A percentile compares a stretch with the other conserved stretches of the same genome.
Evolutionary conservation across 2,113 vertebrate genomes (phyloP).

Genomic region (Halcyon malimbica): DNA sequence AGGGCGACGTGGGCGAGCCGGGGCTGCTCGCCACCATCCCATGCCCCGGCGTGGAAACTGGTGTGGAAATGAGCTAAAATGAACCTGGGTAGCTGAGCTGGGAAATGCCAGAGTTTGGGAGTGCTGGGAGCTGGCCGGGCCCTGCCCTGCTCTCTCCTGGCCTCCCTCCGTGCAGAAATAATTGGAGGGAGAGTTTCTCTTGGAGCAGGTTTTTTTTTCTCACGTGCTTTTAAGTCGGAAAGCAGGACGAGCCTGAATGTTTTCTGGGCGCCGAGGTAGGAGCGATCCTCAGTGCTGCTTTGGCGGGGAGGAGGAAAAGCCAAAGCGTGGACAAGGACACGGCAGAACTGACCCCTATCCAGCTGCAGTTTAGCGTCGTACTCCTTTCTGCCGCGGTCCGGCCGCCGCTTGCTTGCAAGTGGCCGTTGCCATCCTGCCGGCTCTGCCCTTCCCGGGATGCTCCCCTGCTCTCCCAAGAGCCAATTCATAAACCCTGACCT

Average conservation of each 20-base stretch:
- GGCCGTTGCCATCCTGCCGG: neutral
- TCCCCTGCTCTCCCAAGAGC: neutral
- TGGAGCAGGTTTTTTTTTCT: neutral
- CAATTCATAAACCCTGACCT: neutral
- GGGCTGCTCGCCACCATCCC: rapidly evolving
- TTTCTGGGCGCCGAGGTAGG: neutral
- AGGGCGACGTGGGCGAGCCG: neutral
- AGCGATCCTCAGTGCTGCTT: rapidly evolving
- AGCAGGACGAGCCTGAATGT: neutral
- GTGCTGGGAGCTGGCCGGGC: neutral
- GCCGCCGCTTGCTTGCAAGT: neutral
- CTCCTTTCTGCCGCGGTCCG: rapidly evolving
- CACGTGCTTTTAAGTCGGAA: neutral
- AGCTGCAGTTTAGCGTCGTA: neutral
- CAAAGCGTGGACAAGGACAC: rapidly evolving
- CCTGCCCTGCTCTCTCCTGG: neutral
- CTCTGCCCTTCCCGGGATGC: neutral
- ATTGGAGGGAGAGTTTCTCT: slow-evolving; percentile 13
- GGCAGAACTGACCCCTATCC: neutral
- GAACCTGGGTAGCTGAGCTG: neutral
- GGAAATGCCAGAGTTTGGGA: neutral
- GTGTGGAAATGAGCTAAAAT: rapidly evolving
- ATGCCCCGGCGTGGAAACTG: rapidly evolving
- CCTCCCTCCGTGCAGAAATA: neutral
- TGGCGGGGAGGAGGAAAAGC: neutral